Base-by-base conservation (phyloP, 2,888 invertebrate species). In the Sisyra nigra region DNA sequence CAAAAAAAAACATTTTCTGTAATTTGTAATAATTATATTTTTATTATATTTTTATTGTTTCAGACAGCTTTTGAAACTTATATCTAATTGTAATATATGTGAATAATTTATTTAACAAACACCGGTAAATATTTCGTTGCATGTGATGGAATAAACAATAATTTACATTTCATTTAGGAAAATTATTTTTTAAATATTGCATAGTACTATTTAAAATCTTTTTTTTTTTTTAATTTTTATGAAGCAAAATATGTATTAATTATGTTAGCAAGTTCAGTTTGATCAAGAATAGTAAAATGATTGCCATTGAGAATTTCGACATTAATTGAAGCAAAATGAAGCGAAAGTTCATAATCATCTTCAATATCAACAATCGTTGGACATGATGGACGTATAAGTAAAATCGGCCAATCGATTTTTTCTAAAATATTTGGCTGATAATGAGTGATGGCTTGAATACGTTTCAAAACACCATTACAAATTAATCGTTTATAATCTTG, bases 361-460 rank as follows among this genome's bases (percentile, higher is more conserved):
- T 13, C 11, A 9, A 17, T 19, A 37, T 66, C 63, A 9, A 69
- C 55, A n/a, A 69, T 52, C 0, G 69, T 59, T 1, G 70, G 66
- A 15, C 71, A 68, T n/a, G 72, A 72, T 1, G 82, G 79, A 47
- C 78, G 71, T 2, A 82, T 55, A 13, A 83, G 63, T 2, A 68
- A 63, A 2, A 80, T 68, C 0, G 73, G 67, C 0, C 78, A 67
- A 47, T 68, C 67, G 0, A 79, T 54, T 18, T 47, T 49, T 2
- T 29, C n/a, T 3, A 10, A 13, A 24, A 45, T 42, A 14, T 46
- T 36, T 13, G 48, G 42, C 38, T 66, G 55, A 48, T 70, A 71
- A 31, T 62, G 55, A 0, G 68, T 53, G 1, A 75, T 51, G 32
- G 72, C 67, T 53, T 70, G 67, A 0, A 79, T 54, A 19, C 80